Evolutionary conservation across 2,888 invertebrate genomes (phyloP), one percentile per base, ranked within the genome.

Genomic region (Steinernema carpocapsae): DNA sequence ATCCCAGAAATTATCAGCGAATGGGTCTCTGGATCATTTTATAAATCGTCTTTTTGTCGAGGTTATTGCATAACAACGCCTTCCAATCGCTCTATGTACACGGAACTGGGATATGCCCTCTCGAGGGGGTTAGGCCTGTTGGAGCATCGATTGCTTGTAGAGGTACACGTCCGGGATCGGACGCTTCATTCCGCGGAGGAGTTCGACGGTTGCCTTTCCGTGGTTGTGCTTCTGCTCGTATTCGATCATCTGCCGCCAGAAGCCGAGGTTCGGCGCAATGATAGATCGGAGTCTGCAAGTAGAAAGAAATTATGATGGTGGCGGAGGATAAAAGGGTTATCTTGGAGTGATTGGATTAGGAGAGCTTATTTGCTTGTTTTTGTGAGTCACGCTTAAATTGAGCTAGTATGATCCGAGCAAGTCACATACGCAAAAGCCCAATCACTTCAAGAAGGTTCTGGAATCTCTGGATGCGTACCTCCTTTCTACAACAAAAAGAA

Each of bases 111-210:
- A 26, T 56, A 56, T 56, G 56, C 3, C 26, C 56, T 56, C 24
- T 56, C 3, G 17, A 14, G 17, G 48, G 56, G 56, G 14, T 17
- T 6, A 64, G 32, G 29, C 64, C 64, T 64, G 29, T 29, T 64
- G 64, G 37, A 64, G 64, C 64, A 64, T 64, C 64, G 64, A 64
- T 6, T 64, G 43, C 43, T 77, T 78, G 64, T 80, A 70, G 70
- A 85, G 75, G 74, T 85, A 85, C 70, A 85, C 85, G 73, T 82
- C 81, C 0, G 85, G 85, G 19, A 84, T 78, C 3, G 84, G 83
- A 10, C 82, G 75, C 4, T 81, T 76, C 80, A 82, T 84, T 22
- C 86, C 85, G 19, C 80, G 81, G 45, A 86, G 79, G 71, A 86
- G 71, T 45, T 82, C 77, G 0, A 86, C 86, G 17, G 80, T 82